A percentile compares a stretch with the other conserved stretches of the same genome.
Conservation (phyloP, 2,797 vertebrate genomes). For the Synanceia verrucosa region DNA sequence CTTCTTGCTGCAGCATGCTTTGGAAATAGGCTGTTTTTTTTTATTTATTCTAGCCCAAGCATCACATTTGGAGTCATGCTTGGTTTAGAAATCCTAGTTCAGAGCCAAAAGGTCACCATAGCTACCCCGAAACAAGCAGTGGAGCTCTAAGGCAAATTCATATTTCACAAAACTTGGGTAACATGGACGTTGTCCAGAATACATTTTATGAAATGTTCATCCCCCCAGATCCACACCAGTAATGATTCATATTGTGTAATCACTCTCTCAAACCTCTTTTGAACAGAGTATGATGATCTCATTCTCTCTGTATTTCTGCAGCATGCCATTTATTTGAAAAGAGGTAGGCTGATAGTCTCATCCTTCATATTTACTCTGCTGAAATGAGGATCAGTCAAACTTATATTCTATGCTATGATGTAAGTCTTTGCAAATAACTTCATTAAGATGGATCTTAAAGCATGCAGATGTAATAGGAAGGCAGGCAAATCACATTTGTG, state of each 20-base stretch:
- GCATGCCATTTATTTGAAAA: conserved; percentile 32
- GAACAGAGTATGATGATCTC: conserved; percentile 12
- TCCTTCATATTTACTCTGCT: conserved; percentile 68
- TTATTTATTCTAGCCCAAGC: conserved; percentile 17
- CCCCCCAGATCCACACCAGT: conserved; percentile 2
- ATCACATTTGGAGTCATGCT: conserved; percentile 28
- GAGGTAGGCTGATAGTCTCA: conserved; percentile 52
- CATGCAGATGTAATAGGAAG: conserved; percentile 29
- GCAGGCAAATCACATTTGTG: conserved; percentile 20
- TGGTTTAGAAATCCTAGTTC: conserved; percentile 1
- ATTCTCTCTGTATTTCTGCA: background rate
- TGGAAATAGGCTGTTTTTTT: conserved; percentile 12
- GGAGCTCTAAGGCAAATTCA: conserved; percentile 3
- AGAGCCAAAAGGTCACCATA: conserved; percentile 29
- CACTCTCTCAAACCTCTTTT: background rate
- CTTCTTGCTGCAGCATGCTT: conserved; percentile 15
- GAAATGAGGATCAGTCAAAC: conserved; percentile 67
- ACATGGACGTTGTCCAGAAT: background rate
- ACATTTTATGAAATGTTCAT: background rate
- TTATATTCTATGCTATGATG: conserved; percentile 50
- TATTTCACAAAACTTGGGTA: conserved; percentile 1
- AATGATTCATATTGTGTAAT: background rate
- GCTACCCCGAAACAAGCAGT: background rate
- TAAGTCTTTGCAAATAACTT: conserved; percentile 65
- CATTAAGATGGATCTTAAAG: conserved; percentile 56